Percentiles rank a stretch among this genome's conserved stretches.
phyloP scores from a whole-genome alignment of 2,888 invertebrate genomes.

The Drosophila neoperkinsi region DNA sequence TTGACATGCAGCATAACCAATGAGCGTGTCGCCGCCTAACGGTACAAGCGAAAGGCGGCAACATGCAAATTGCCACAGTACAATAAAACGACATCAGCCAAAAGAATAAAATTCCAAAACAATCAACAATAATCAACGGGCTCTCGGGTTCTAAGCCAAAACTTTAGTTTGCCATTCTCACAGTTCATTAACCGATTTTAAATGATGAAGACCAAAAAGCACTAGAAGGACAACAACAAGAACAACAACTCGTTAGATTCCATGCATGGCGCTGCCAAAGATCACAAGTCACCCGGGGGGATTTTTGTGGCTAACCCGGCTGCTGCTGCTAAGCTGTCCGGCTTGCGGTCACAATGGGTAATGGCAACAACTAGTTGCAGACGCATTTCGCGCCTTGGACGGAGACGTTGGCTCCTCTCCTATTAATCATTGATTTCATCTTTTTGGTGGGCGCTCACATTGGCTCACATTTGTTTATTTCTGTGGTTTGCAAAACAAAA shows the following conservation, averaged over 20 bases:
- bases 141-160: constrained; percentile 29
- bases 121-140: constrained; percentile 46
- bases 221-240: background rate
- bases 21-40: constrained; percentile 47
- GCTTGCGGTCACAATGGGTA: constrained; percentile 47
- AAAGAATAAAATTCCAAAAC: constrained; percentile 32
- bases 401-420: constrained; percentile 35
- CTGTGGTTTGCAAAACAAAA: constrained; percentile 68
- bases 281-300: constrained; percentile 35
- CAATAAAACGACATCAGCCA: constrained; percentile 28
- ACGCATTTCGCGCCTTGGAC: constrained; percentile 40
- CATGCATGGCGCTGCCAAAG: constrained; percentile 19
- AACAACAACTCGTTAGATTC: constrained; percentile 21
- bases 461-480: constrained; percentile 55
- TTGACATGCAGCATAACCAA: constrained; percentile 37
- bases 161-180: constrained; percentile 58
- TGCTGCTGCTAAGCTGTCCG: constrained; percentile 12
- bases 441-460: constrained; percentile 45
- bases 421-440: constrained; percentile 72
- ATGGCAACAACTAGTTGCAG: constrained; percentile 33
- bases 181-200: constrained; percentile 78
- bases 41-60: constrained; percentile 77
- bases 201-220: constrained; percentile 44
- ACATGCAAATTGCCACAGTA: constrained; percentile 69
- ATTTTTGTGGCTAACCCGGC: constrained; percentile 15